phyloP scores from a whole-genome alignment of 2,888 invertebrate species.

The Xanthorhoe spadicearia region DNA sequence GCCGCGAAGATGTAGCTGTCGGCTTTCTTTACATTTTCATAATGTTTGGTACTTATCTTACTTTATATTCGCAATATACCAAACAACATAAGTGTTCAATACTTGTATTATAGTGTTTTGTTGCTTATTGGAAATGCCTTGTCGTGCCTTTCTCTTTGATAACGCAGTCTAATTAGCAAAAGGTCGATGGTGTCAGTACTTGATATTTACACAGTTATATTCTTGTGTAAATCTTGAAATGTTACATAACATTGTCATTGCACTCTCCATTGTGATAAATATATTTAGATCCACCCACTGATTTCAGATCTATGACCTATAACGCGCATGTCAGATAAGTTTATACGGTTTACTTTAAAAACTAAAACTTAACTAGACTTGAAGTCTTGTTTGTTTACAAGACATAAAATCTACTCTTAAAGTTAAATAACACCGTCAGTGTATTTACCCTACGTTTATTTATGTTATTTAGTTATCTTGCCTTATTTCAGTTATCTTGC shows the following conservation, averaged over 20 bases:
- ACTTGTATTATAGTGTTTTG: slow-evolving; percentile 14
- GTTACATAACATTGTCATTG: background rate
- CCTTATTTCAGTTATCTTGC: background rate
- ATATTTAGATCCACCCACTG: too few relatives aligned
- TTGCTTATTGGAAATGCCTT: slow-evolving; percentile 33
- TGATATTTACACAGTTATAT: background rate
- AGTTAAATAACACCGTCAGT: too few relatives aligned
- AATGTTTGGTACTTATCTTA: too few relatives aligned
- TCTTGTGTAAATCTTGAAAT: background rate
- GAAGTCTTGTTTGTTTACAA: too few relatives aligned
- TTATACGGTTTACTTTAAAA: too few relatives aligned
- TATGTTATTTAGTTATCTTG: too few relatives aligned
- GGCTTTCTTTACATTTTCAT: background rate
- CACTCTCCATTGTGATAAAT: too few relatives aligned
- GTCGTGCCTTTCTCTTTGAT: slow-evolving; percentile 42
- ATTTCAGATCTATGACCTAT: too few relatives aligned
- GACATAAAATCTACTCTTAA: too few relatives aligned
- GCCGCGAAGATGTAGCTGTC: background rate
- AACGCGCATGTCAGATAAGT: too few relatives aligned
- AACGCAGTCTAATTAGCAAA: slow-evolving; percentile 32
- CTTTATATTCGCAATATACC: background rate
- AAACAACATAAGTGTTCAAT: background rate
- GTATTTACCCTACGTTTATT: too few relatives aligned
- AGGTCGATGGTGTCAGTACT: slow-evolving; percentile 27
- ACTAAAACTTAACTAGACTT: too few relatives aligned